Evolutionary conservation across 2,888 invertebrate genomes (phyloP), one percentile per base, ranked within the genome.

Genomic region (Smittia aterrima): DNA sequence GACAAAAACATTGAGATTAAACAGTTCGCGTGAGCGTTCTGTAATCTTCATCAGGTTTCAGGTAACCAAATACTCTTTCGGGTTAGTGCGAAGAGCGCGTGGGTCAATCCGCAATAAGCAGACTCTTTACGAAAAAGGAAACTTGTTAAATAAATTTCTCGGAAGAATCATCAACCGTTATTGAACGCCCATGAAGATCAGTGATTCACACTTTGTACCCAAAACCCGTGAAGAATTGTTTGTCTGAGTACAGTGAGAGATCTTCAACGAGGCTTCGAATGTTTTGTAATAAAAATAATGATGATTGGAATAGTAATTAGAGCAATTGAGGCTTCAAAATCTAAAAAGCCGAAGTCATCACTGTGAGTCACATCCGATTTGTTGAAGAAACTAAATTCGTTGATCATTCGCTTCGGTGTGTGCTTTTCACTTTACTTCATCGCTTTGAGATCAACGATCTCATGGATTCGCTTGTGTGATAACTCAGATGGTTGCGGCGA

Each of bases 371-470:
- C 32, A 32, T 32, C 32, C 9, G 32, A 32, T 32, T n/a, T 3
- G 9, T 9, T 9, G 32, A 32, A 32, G 32, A 3, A 32, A 32
- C 32, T 32, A 32, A 32, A 32, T 32, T 32, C 32, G 32, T 32
- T 32, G 9, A 6, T 32, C 32, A 32, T 32, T 32, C 32, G 32
- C 32, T 32, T 32, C 32, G 32, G 4, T 32, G 32, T 32, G 32
- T 32, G 32, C 32, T 32, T 32, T 32, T 32, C 32, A 32, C 32
- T 32, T 47, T 47, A 4, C 47, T 47, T 11, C 47, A 16, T n/a
- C 47, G 58, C 58, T 11, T 11, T n/a, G 58, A 58, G 58, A 47
- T 58, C 58, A 58, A 58, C 58, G 58, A 58, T 22, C 58, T 58
- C 22, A 18, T 18, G 18, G 9, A 47, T 58, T 58, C 47, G 22